A percentile compares a stretch with the other conserved stretches of the same genome.
phyloP scores from a whole-genome alignment of 2,888 invertebrate genomes.

The Ceraclea dissimilis region DNA sequence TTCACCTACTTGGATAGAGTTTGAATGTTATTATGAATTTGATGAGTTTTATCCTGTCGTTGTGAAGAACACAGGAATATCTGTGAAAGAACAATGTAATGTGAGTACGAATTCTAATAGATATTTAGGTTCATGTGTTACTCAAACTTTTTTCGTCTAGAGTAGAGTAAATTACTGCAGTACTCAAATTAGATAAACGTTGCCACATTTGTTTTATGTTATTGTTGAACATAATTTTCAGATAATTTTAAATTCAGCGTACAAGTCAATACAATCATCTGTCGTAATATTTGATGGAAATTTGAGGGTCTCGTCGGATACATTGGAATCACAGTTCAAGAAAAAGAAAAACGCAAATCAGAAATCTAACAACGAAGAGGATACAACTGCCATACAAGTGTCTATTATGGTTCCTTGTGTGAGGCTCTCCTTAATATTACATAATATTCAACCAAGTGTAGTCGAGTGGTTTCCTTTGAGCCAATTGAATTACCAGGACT shows the following conservation, averaged over 20 bases:
- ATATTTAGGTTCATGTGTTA: too few relatives aligned
- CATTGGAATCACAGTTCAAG: conserved; percentile 56
- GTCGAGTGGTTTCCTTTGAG: too few relatives aligned
- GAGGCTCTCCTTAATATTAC: too few relatives aligned
- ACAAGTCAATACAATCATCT: conserved; percentile 53
- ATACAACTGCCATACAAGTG: conserved; percentile 51
- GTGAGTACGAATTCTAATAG: too few relatives aligned
- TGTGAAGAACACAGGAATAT: conserved; percentile 52
- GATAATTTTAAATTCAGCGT: conserved; percentile 53
- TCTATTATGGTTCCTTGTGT: conserved; percentile 65
- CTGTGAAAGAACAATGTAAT: conserved; percentile 62
- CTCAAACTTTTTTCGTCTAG: too few relatives aligned
- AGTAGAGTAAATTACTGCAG: too few relatives aligned
- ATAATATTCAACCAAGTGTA: too few relatives aligned
- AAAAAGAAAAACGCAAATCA: conserved; percentile 47
- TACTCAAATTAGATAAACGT: too few relatives aligned
- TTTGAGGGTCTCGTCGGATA: conserved; percentile 53
- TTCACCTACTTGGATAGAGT: conserved; percentile 63
- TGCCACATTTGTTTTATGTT: too few relatives aligned
- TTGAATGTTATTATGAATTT: conserved; percentile 70
- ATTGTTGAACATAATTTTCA: too few relatives aligned
- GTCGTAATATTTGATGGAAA: conserved; percentile 70
- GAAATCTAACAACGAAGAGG: conserved; percentile 38
- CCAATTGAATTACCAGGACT: too few relatives aligned
- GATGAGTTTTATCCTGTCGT: conserved; percentile 67